These are phyloP conservation scores for Bombus vancouverensis DNA, from an alignment of 1,140 invertebrate genomes.

Conservation along the genomic window DNA sequence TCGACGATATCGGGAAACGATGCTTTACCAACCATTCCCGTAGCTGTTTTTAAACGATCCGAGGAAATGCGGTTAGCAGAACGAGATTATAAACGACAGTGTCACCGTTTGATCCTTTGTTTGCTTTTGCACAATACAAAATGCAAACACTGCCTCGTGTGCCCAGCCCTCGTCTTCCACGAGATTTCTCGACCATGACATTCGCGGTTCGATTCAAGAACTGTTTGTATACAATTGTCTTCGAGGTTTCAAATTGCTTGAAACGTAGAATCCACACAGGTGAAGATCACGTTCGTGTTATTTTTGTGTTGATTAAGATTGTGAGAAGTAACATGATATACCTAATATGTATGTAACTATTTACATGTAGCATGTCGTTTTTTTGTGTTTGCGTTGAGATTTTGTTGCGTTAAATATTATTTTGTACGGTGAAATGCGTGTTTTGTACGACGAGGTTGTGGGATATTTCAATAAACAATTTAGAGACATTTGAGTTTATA, in stretches of 20 bases:
- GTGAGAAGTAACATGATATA: not conserved
- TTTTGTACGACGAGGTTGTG: not conserved
- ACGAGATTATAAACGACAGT: constrained; percentile 28
- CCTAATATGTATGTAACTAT: not conserved
- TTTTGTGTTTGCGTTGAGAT: not conserved
- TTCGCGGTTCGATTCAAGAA: constrained; percentile 8
- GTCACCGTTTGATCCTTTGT: constrained; percentile 1
- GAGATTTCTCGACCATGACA: not conserved
- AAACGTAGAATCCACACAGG: not conserved
- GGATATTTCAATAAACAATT: not conserved
- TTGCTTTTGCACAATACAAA: constrained; percentile 20
- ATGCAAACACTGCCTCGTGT: not conserved
- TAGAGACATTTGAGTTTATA: not conserved
- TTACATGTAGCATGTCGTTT: not conserved
- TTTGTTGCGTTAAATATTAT: not conserved
- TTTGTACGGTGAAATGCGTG: not conserved
- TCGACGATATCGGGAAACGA: not conserved
- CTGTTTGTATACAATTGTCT: not conserved
- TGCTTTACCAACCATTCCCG: not conserved
- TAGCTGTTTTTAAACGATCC: constrained; percentile 26
- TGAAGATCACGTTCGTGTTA: too few species aligned
- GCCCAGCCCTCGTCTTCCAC: not conserved
- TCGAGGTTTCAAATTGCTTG: not conserved
- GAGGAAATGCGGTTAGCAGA: constrained; percentile 28
- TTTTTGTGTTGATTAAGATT: not conserved